Base-by-base conservation (phyloP, 2,888 invertebrate species). In the Crepidodera aurea region DNA sequence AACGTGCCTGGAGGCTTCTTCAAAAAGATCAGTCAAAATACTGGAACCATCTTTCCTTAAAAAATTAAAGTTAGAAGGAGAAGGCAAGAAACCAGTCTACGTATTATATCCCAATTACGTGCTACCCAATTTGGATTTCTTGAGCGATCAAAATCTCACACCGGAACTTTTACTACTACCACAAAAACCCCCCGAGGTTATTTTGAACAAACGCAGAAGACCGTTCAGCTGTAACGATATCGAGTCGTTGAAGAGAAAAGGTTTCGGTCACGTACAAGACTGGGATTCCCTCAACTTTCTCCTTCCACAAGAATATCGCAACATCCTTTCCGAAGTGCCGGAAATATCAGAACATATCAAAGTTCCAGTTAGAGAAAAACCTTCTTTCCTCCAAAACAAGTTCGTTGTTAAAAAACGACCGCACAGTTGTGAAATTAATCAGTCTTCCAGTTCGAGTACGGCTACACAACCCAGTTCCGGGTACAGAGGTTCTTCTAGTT, bases 241-340 rank as follows among this genome's bases (percentile, higher is more conserved):
- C 51, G 94, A 94, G 80, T 86, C 89, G 64, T 80, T 95, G 34
- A 89, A 90, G 76, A 90, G 90, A 75, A 89, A 90, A 79, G 92
- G 93, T 55, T 88, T 93, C 66, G 86, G 88, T 39, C 95, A 96
- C 77, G 90, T 97, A 6, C 88, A 90, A 77, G 97, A 97, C 80
- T 97, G 96, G 96, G 93, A 94, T 74, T 96, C 95, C 0, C 83
- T 97, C 53, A 93, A 92, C 72, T 90, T 96, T 69, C 84, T 97
- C 50, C 82, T 97, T 66, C 97, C 97, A 2, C 83, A 86, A 68
- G 94, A 97, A 79, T 94, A 92, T 78, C 87, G 88, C 67, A 89
- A 90, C 75, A 85, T 94, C 67, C 79, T 95, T 51, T 86, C 89
- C 12, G 92, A 93, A 78, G 87, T 93, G 73, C 93, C 93, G 5